A percentile compares a stretch with the other conserved stretches of the same genome.
Evolutionary conservation across 2,797 vertebrate genomes (phyloP).

Genomic region (Thaleichthys pacificus): DNA sequence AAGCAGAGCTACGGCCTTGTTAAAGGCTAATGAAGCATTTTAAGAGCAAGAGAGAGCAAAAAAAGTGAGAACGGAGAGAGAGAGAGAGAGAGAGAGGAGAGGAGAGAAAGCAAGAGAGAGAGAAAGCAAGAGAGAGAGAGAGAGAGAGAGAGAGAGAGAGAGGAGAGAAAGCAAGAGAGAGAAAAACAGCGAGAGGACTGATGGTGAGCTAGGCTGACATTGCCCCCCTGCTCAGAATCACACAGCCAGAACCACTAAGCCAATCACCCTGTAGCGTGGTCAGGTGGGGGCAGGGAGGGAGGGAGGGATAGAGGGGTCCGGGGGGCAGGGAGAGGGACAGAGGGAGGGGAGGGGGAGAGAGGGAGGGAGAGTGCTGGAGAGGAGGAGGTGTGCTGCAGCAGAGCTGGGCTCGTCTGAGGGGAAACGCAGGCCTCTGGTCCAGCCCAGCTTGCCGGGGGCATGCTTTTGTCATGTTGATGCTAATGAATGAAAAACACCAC

Average conservation of each 20-base stretch:
- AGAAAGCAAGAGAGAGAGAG: slow-evolving; percentile 40
- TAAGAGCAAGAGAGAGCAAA: slow-evolving; percentile 61
- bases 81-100: too few relatives aligned
- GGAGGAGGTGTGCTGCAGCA: slow-evolving; percentile 22
- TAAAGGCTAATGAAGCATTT: slow-evolving; percentile 73
- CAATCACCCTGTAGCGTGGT: slow-evolving; percentile 49
- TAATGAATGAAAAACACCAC: slow-evolving; percentile 49
- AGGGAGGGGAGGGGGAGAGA: neutral
- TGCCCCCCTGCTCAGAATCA: slow-evolving; percentile 69
- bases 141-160: too few relatives aligned
- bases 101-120: slow-evolving; percentile 2
- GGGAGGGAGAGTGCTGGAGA: neutral
- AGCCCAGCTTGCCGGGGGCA: slow-evolving; percentile 50
- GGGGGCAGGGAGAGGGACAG: neutral
- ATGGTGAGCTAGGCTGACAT: slow-evolving; percentile 72
- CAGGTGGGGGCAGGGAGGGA: neutral
- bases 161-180: too few relatives aligned
- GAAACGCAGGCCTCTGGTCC: slow-evolving; percentile 46
- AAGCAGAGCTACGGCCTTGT: slow-evolving; percentile 60
- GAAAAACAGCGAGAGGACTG: too few relatives aligned
- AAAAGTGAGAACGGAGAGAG: slow-evolving; percentile 56
- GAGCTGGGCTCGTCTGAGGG: slow-evolving; percentile 66
- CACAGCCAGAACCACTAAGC: slow-evolving; percentile 58
- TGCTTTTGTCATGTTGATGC: slow-evolving; percentile 56
- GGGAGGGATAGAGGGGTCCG: neutral